Base-by-base conservation (phyloP, 1,140 invertebrate genomes). In the Bombus confusus region DNA sequence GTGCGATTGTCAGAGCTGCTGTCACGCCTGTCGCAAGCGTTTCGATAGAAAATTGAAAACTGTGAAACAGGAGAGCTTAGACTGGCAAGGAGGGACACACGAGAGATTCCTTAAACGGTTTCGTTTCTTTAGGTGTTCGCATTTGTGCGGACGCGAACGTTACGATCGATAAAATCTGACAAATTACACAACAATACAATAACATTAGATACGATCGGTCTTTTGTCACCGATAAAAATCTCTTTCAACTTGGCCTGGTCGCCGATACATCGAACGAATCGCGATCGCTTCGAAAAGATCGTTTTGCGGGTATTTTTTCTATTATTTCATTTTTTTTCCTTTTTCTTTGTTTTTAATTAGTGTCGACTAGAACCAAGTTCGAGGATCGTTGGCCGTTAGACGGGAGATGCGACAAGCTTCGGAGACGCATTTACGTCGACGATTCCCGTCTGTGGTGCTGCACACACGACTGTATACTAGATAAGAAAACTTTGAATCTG, bases 1-100 rank as follows among this genome's bases (percentile, higher is more conserved):
- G 39, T 90, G 89, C 88, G 89, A 90, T 90, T 90, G 89, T 90
- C 89, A 90, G 83, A 90, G 89, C 88, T 90, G 80, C 83, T 89
- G 79, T 80, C 81, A 81, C 89, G 88, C 74, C 68, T 86, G 86
- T 83, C 80, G 78, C 80, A 73, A 90, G 81, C 86, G 88, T 89
- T 82, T 88, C 76, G 79, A 83, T 90, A 87, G 81, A 89, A 87
- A 89, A 86, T 87, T 87, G 72, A 73, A 78, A 78, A 75, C 43
- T 43, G 78, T 43, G 84, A 37, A 68, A 81, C 41, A 41, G 69
- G 57, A 37, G 85, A 87, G 86, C 47, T 76, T 78, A 74, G 84
- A 85, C 41, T 66, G 78, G 71, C 59, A 41, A 31, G 37, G 4
- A 39, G 31, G 57, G 69, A 43, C 9, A 72, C 39, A 57, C 68